Evolutionary conservation across 1,140 invertebrate species (phyloP).

Genomic region (Calliopsis andreniformis): DNA sequence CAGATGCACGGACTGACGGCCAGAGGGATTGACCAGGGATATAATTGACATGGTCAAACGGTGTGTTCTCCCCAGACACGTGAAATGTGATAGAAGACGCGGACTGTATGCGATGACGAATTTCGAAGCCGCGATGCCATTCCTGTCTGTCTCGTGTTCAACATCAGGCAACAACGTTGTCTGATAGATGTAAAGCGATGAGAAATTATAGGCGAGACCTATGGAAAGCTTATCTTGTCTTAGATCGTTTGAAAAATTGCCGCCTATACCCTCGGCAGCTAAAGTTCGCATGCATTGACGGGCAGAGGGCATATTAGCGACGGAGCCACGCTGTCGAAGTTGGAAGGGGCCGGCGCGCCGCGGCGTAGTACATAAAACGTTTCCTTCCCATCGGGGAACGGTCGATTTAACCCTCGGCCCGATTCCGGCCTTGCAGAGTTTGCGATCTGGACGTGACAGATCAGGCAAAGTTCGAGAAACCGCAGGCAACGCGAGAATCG

Average conservation of each 20-base stretch:
- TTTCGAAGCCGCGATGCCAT: slow-evolving; percentile 25
- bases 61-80: slow-evolving; percentile 60
- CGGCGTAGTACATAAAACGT: slow-evolving; percentile 46
- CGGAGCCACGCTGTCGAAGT: not conserved
- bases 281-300: slow-evolving; percentile 21
- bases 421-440: slow-evolving; percentile 44
- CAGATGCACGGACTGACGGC: slow-evolving; percentile 58
- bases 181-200: not conserved
- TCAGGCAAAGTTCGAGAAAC: slow-evolving; percentile 64
- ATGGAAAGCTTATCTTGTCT: too few species aligned
- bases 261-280: too few species aligned
- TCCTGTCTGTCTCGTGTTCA: not conserved
- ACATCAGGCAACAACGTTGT: slow-evolving; percentile 24
- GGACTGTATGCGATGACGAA: slow-evolving; percentile 32
- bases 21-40: slow-evolving; percentile 61
- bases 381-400: slow-evolving; percentile 39
- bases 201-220: too few species aligned
- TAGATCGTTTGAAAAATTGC: too few species aligned
- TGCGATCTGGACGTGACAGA: slow-evolving; percentile 54
- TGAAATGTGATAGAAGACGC: slow-evolving; percentile 58
- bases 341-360: slow-evolving; percentile 8
- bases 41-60: slow-evolving; percentile 67
- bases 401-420: slow-evolving; percentile 52
- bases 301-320: slow-evolving; percentile 37
- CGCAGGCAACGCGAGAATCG: slow-evolving; percentile 61